phyloP scores from a whole-genome alignment of 2,797 vertebrate genomes.

The Hydrolagus colliei region DNA sequence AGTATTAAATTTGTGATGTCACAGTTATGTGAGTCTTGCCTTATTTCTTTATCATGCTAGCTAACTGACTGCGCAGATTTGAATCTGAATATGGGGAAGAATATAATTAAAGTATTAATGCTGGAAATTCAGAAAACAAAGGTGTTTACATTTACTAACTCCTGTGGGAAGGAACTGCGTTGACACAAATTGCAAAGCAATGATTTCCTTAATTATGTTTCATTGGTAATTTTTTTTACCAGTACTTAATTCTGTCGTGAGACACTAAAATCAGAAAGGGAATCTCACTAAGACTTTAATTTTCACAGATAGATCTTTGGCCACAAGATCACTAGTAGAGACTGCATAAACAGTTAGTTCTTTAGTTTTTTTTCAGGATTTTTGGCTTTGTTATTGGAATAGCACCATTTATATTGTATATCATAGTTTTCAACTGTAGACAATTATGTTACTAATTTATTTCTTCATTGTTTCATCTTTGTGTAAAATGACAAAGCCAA shows the following conservation, averaged over 20 bases:
- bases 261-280: conserved; percentile 93
- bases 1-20: conserved; percentile 79
- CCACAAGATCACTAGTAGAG: conserved; percentile 74
- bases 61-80: conserved; percentile 83
- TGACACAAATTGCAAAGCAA: conserved; percentile 73
- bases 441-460: conserved; percentile 96
- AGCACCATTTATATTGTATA: conserved; percentile 89
- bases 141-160: conserved; percentile 97
- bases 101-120: conserved; percentile 84
- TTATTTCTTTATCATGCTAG: conserved; percentile 81
- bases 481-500: conserved; percentile 80
- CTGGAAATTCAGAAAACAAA: conserved; percentile 67
- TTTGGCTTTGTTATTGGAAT: conserved; percentile 66
- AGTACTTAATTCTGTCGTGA: conserved; percentile 97
- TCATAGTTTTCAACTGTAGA: conserved; percentile 85
- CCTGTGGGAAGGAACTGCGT: conserved; percentile 76
- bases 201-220: conserved; percentile 78
- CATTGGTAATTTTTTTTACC: conserved; percentile 70
- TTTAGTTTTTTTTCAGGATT: conserved; percentile 63
- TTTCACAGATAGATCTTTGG: conserved; percentile 63
- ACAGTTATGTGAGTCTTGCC: conserved; percentile 82
- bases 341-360: conserved; percentile 63
- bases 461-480: conserved; percentile 79
- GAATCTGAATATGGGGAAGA: conserved; percentile 63
- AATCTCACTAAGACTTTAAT: conserved; percentile 73